Evolutionary conservation across 2,888 invertebrate genomes (phyloP).

Genomic region (Ptilodon capucinus): DNA sequence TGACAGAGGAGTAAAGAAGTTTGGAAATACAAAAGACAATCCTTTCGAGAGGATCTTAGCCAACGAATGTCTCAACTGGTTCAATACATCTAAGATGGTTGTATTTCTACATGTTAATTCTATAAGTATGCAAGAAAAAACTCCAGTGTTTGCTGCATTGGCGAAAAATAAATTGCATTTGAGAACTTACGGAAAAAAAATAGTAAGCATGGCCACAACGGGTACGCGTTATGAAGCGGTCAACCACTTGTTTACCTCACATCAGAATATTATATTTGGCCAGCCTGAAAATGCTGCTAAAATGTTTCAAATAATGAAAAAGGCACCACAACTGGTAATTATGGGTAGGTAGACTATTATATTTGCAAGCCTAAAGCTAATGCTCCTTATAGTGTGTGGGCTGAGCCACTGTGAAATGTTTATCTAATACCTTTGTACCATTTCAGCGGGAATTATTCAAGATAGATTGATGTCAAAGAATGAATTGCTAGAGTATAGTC

Average conservation of each 20-base stretch:
- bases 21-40: conserved; percentile 76
- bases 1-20: conserved; percentile 49
- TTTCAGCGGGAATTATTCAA: conserved; percentile 88
- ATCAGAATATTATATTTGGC: conserved; percentile 87
- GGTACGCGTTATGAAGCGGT: conserved; percentile 87
- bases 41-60: conserved; percentile 89
- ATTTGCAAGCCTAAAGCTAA: too few species aligned
- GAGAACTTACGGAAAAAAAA: conserved; percentile 85
- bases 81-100: conserved; percentile 87
- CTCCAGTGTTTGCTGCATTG: conserved; percentile 84
- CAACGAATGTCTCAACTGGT: conserved; percentile 86
- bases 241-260: conserved; percentile 84
- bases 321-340: conserved; percentile 86
- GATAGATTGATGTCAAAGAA: conserved; percentile 86
- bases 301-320: conserved; percentile 86
- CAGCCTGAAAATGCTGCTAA: conserved; percentile 83
- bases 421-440: neutral
- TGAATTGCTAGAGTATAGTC: conserved; percentile 86
- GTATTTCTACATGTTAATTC: conserved; percentile 89
- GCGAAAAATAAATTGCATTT: conserved; percentile 87
- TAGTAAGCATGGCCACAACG: conserved; percentile 85
- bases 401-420: too few species aligned
- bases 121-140: conserved; percentile 84
- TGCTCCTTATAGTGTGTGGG: too few species aligned
- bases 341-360: conserved; percentile 80